Percentiles rank a stretch among this genome's conserved stretches.
Evolutionary conservation across 2,113 vertebrate species (phyloP).

Genomic region (Hippoglossus stenolepis): DNA sequence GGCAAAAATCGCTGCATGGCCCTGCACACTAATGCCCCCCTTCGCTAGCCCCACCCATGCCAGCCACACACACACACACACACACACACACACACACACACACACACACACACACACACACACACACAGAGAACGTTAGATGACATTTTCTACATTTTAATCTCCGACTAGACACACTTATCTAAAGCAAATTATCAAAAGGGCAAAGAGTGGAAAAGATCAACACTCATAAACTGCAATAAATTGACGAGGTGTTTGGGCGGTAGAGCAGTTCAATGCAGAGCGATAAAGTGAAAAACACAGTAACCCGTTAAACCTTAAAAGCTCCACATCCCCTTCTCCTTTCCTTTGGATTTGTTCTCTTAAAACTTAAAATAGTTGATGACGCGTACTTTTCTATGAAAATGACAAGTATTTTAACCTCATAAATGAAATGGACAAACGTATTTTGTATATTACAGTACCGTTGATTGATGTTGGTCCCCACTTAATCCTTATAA

Average conservation of each 20-base stretch:
- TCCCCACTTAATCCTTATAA: too few species aligned
- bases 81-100: conserved; percentile 4
- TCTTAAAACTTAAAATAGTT: neutral
- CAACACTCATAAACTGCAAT: neutral
- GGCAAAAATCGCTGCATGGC: conserved; percentile 60
- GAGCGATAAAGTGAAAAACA: neutral
- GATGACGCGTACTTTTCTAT: too few species aligned
- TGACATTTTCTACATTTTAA: conserved; percentile 33
- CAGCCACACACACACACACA: conserved; percentile 12
- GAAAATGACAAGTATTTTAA: too few species aligned
- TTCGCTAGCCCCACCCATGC: conserved; percentile 27
- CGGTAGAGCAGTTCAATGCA: neutral
- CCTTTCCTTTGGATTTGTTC: conserved; percentile 12
- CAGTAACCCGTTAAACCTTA: neutral
- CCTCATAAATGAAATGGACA: too few species aligned
- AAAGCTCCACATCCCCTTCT: neutral
- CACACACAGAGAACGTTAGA: neutral
- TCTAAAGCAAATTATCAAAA: conserved; percentile 28
- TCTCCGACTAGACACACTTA: conserved; percentile 30
- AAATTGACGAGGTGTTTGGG: neutral
- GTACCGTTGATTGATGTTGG: too few species aligned
- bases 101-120: neutral
- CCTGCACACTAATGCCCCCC: conserved; percentile 65
- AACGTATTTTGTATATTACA: too few species aligned
- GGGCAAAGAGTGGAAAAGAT: conserved; percentile 10